Percentiles rank a stretch among this genome's conserved stretches.
Evolutionary conservation across 1,140 invertebrate species (phyloP).

Genomic region (Cotesia typhae): DNA sequence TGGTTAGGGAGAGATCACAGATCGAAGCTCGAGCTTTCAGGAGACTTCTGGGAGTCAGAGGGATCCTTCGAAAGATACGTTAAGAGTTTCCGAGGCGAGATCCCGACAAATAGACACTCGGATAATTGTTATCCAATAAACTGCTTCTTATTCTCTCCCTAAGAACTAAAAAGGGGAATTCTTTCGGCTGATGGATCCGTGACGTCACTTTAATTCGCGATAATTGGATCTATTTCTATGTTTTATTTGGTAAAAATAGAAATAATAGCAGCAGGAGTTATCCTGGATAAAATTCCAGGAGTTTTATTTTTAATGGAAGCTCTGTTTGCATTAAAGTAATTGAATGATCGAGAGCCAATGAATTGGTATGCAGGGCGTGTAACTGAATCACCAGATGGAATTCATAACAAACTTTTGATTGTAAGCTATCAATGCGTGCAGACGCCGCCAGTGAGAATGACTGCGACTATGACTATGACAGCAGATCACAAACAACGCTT

Average conservation of each 20-base stretch:
- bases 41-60: background rate
- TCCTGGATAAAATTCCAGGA: background rate
- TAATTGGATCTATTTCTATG: slow-evolving; percentile 49
- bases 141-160: slow-evolving; percentile 23
- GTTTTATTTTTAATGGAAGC: background rate
- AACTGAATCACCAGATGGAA: background rate
- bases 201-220: slow-evolving; percentile 46
- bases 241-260: slow-evolving; percentile 31
- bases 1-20: slow-evolving; percentile 8
- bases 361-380: too few relatives aligned
- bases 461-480: background rate
- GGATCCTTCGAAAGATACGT: background rate
- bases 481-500: background rate
- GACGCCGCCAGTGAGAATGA: background rate
- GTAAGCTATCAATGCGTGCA: slow-evolving; percentile 3
- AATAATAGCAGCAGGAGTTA: slow-evolving; percentile 37
- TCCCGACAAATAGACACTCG: slow-evolving; percentile 41
- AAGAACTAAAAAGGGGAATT: slow-evolving; percentile 12
- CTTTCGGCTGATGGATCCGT: slow-evolving; percentile 36
- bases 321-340: too few relatives aligned
- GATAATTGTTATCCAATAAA: slow-evolving; percentile 48
- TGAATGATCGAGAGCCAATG: too few relatives aligned
- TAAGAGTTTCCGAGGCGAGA: slow-evolving; percentile 35
- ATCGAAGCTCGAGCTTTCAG: background rate
- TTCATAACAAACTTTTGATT: slow-evolving; percentile 12